Conservation (phyloP, 2,888 invertebrate genomes). For the Archips crataeganus region DNA sequence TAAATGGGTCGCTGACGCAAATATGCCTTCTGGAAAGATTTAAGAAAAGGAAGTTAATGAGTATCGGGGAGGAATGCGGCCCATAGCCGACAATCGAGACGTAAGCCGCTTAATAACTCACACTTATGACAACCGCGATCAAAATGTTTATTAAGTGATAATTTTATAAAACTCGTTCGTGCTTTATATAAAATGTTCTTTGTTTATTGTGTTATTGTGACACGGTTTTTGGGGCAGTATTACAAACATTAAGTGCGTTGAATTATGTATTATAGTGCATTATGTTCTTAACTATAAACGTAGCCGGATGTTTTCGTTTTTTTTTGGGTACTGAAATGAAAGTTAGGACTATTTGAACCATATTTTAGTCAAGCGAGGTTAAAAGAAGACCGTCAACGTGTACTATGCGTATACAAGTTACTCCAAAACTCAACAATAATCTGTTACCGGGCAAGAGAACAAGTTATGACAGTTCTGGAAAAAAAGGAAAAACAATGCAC, state of each 20-base stretch:
- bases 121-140: constrained; percentile 41
- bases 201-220: constrained; percentile 27
- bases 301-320: not conserved
- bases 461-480: no score
- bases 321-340: no score
- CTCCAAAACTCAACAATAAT: no score
- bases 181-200: constrained; percentile 30
- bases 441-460: no score
- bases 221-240: constrained; percentile 5
- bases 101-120: constrained; percentile 33
- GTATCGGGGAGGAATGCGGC: constrained; percentile 66
- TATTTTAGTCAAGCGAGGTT: not conserved
- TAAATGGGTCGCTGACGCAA: constrained; percentile 65
- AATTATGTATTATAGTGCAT: not conserved
- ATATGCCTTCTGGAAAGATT: constrained; percentile 64
- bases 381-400: not conserved
- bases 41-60: constrained; percentile 67
- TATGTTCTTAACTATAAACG: not conserved
- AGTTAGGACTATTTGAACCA: no score
- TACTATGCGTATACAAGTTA: not conserved
- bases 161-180: constrained; percentile 23
- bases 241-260: not conserved
- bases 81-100: constrained; percentile 61
- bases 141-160: constrained; percentile 39
- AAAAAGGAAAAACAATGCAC: no score